Conservation (phyloP, 2,113 vertebrate species). For the Paratilapia polleni region DNA sequence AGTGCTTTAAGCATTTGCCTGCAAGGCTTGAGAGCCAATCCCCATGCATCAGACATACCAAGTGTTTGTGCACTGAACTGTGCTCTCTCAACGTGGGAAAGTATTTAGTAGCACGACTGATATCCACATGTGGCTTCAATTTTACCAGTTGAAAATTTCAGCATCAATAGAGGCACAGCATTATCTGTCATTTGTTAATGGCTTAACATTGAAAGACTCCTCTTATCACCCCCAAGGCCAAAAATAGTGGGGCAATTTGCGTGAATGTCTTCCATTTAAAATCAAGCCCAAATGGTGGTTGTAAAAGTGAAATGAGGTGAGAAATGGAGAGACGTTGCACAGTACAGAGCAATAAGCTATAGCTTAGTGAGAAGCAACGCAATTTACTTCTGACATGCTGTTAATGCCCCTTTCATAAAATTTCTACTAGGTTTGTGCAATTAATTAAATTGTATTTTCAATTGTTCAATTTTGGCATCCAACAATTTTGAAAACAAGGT, state of each 20-base stretch:
- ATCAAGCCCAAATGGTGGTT: slow-evolving; percentile 66
- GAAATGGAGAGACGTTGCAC: slow-evolving; percentile 32
- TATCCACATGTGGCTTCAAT: slow-evolving; percentile 81
- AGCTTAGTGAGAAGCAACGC: background rate
- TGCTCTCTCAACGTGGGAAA: slow-evolving; percentile 75
- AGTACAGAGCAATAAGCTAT: background rate
- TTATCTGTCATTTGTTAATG: slow-evolving; percentile 79
- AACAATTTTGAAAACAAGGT: background rate
- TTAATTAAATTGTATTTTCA: background rate
- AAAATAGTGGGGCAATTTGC: slow-evolving; percentile 74
- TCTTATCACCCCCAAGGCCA: slow-evolving; percentile 71
- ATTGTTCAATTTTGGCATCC: background rate
- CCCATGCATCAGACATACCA: slow-evolving; percentile 64
- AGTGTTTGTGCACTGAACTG: slow-evolving; percentile 29
- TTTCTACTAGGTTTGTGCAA: background rate
- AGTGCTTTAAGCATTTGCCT: slow-evolving; percentile 50
- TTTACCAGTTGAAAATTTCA: slow-evolving; percentile 69
- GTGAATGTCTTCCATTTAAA: slow-evolving; percentile 69
- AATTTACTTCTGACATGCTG: background rate
- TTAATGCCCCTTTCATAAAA: background rate
- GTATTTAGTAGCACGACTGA: slow-evolving; percentile 71
- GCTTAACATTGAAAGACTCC: slow-evolving; percentile 57
- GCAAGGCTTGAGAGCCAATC: slow-evolving; percentile 52
- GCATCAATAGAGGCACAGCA: slow-evolving; percentile 53
- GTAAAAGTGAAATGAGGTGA: slow-evolving; percentile 51